phyloP scores from a whole-genome alignment of 2,113 vertebrate species.

The Ardeotis arabs region DNA sequence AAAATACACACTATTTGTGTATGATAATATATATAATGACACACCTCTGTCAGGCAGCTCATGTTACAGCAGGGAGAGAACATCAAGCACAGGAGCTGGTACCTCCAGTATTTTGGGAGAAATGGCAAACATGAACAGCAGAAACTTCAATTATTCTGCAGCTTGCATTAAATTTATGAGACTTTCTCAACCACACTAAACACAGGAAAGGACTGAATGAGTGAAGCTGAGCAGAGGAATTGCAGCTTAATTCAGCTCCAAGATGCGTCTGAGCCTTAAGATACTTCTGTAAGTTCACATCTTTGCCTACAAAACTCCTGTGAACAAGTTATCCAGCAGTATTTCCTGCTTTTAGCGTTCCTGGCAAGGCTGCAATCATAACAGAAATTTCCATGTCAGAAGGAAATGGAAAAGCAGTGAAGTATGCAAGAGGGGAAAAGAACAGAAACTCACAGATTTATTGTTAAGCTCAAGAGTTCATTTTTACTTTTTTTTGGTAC shows the following conservation, averaged over 20 bases:
- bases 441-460: neutral
- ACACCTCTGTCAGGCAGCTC: neutral
- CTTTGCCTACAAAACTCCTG: neutral
- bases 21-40: too few relatives aligned
- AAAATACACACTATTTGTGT: neutral
- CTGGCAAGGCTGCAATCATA: neutral
- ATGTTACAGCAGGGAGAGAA: neutral
- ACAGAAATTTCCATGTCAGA: neutral
- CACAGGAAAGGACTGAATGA: neutral
- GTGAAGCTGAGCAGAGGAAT: neutral
- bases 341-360: constrained; percentile 1
- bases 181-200: neutral
- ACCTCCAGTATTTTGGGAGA: neutral
- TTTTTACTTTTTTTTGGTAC: neutral
- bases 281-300: neutral
- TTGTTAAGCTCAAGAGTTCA: neutral
- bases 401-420: neutral
- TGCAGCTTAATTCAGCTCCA: neutral
- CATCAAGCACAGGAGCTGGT: neutral
- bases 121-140: neutral
- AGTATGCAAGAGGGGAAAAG: neutral
- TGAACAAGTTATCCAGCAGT: neutral
- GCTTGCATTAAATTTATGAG: neutral
- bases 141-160: neutral
- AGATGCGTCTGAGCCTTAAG: neutral